Conservation (phyloP, 1,140 invertebrate genomes). For the Alviniconcha marisindica region DNA sequence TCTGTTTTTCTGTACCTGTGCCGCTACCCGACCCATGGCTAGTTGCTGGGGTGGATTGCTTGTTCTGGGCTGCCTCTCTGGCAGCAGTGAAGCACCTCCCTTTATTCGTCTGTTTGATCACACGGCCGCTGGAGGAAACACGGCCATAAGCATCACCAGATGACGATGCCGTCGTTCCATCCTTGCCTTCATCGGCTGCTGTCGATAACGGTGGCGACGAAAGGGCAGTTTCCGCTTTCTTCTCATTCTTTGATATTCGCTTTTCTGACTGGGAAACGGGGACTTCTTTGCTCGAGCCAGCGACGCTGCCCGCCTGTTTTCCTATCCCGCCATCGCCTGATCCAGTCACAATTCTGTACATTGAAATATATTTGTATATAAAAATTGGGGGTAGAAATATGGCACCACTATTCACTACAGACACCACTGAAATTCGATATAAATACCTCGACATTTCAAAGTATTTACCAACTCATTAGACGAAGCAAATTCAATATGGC, state of each 20-base stretch:
- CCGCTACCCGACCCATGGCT: background rate
- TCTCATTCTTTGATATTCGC: slow-evolving; percentile 2
- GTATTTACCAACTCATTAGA: slow-evolving; percentile 23
- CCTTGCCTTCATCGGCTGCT: slow-evolving; percentile 15
- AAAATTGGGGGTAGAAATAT: background rate
- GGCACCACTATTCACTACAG: too few relatives aligned
- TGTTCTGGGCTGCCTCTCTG: slow-evolving; percentile 8
- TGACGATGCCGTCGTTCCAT: slow-evolving; percentile 4
- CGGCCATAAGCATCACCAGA: background rate
- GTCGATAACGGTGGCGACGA: background rate
- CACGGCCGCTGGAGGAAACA: slow-evolving; percentile 33
- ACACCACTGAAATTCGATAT: too few relatives aligned
- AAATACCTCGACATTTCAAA: background rate
- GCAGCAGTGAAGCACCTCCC: slow-evolving; percentile 30
- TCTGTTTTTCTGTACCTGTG: too few relatives aligned
- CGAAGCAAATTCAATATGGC: slow-evolving; percentile 62
- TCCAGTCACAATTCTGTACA: background rate
- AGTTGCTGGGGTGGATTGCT: slow-evolving; percentile 1
- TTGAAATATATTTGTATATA: background rate
- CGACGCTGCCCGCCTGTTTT: background rate
- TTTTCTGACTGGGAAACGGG: background rate
- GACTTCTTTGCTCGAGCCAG: background rate
- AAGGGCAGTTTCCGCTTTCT: background rate
- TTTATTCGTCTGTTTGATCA: slow-evolving; percentile 37
- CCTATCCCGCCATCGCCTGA: background rate